Conservation (phyloP, 2,797 vertebrate genomes). For the Lagorchestes hirsutus region DNA sequence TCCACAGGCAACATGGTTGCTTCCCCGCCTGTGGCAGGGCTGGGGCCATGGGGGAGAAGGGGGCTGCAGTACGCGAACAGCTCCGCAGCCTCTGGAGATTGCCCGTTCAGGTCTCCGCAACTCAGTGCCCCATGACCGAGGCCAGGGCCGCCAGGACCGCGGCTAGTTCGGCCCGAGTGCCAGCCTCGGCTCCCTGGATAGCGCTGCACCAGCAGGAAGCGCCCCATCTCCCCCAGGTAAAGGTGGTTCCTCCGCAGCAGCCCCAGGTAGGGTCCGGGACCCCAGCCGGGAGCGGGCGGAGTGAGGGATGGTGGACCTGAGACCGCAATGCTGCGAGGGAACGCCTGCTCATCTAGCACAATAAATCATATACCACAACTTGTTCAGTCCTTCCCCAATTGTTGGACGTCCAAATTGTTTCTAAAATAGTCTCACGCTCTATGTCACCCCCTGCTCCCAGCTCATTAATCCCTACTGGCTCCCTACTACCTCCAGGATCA, state of each 20-base stretch:
- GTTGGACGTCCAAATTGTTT: background rate
- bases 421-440: background rate
- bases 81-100: slow-evolving; percentile 81
- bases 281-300: slow-evolving; percentile 87
- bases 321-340: no score
- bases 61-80: slow-evolving; percentile 82
- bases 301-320: no score
- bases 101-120: slow-evolving; percentile 82
- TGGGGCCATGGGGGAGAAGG: slow-evolving; percentile 84
- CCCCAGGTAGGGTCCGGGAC: slow-evolving; percentile 92
- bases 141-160: slow-evolving; percentile 92
- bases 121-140: slow-evolving; percentile 90
- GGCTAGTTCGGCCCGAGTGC: slow-evolving; percentile 89
- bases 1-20: slow-evolving; percentile 89
- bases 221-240: slow-evolving; percentile 94
- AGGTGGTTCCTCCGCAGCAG: slow-evolving; percentile 94
- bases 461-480: background rate
- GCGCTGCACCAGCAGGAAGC: slow-evolving; percentile 94
- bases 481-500: background rate
- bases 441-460: background rate
- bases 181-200: slow-evolving; percentile 80
- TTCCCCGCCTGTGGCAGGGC: slow-evolving; percentile 78
- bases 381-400: background rate
- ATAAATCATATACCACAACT: background rate
- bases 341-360: no score